These are phyloP conservation scores for Drosophila sturtevanti DNA, from an alignment of 1,140 invertebrate species.

Conservation along the genomic window DNA sequence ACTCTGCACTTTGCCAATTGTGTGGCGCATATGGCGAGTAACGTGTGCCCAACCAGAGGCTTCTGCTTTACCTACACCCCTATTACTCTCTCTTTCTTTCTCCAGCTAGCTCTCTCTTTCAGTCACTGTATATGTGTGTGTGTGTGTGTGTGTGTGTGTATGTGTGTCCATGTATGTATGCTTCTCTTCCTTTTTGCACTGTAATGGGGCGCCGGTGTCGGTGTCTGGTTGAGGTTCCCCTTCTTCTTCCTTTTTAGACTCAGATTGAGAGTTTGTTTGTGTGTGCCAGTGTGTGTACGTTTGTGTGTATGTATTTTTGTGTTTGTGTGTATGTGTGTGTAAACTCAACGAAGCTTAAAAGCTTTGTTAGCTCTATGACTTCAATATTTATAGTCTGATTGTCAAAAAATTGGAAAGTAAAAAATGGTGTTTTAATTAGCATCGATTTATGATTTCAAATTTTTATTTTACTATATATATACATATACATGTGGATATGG, in stretches of 20 bases:
- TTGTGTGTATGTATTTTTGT: slow-evolving; percentile 46
- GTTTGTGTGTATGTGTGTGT: slow-evolving; percentile 30
- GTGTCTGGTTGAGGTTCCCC: slow-evolving; percentile 9
- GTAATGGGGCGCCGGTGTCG: slow-evolving; percentile 45
- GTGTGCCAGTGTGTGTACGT: slow-evolving; percentile 32
- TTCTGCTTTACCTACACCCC: neutral
- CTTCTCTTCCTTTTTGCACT: slow-evolving; percentile 33
- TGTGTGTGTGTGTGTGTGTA: neutral
- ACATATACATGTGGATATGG: no score
- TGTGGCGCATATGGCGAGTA: slow-evolving; percentile 64
- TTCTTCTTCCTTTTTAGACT: neutral
- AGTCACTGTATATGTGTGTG: neutral
- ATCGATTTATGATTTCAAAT: slow-evolving; percentile 20
- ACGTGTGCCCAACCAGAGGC: slow-evolving; percentile 51
- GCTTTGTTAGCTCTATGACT: slow-evolving; percentile 73
- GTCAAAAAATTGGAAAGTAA: slow-evolving; percentile 31
- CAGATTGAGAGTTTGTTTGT: slow-evolving; percentile 26
- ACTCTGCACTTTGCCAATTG: slow-evolving; percentile 22
- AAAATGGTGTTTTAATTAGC: slow-evolving; percentile 14
- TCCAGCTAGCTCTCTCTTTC: neutral
- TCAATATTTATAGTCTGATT: slow-evolving; percentile 65
- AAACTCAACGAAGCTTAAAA: slow-evolving; percentile 77
- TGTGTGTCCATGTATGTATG: neutral
- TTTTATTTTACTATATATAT: neutral
- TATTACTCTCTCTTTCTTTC: neutral